phyloP scores from a whole-genome alignment of 2,888 invertebrate species.

The Syrista parreyssii region DNA sequence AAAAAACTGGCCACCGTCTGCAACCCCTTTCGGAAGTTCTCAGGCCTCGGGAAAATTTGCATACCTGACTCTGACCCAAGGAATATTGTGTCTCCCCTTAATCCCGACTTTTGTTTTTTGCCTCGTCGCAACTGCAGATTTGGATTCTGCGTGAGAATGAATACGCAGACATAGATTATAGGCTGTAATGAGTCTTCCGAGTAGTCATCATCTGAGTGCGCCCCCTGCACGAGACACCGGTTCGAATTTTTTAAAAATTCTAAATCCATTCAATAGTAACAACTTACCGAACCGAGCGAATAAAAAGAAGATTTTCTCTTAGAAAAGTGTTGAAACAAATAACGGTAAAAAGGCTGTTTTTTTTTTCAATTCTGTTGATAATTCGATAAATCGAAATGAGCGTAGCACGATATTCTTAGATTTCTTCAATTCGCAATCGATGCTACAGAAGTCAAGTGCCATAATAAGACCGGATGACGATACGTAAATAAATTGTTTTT shows the following conservation, averaged over 20 bases:
- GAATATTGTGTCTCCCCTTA: conserved; percentile 2
- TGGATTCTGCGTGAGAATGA: conserved; percentile 8
- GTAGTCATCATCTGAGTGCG: not conserved
- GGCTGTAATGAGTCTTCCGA: not conserved
- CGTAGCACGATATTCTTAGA: not conserved
- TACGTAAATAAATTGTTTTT: not conserved
- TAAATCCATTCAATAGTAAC: not conserved
- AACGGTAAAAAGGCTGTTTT: not conserved
- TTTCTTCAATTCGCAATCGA: not conserved
- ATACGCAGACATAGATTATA: not conserved
- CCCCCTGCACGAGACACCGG: not conserved
- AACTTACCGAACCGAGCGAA: not conserved
- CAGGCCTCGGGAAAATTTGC: conserved; percentile 38
- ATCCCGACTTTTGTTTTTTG: conserved; percentile 24
- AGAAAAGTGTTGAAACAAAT: not conserved
- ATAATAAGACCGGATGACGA: not conserved
- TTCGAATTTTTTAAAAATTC: not conserved
- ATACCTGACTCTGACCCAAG: conserved; percentile 28
- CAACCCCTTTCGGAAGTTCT: conserved; percentile 42
- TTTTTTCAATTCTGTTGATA: not conserved
- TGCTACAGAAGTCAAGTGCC: not conserved
- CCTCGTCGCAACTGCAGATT: conserved; percentile 4
- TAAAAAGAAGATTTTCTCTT: not conserved
- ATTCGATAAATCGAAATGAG: not conserved
- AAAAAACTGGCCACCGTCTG: conserved; percentile 49